Base-by-base conservation (phyloP, 1,140 invertebrate genomes). In the Piezodorus guildinii region DNA sequence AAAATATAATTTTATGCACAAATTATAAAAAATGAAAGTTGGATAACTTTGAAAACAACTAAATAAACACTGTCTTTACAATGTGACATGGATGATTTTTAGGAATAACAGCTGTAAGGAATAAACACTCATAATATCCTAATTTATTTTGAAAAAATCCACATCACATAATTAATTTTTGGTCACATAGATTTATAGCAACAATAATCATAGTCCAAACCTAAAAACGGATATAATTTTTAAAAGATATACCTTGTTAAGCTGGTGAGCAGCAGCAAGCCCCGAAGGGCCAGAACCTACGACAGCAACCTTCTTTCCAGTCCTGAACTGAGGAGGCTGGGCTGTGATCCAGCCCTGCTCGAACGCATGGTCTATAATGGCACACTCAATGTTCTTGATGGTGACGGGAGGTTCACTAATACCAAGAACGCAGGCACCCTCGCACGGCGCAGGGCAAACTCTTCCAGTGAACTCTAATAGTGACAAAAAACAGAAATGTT, bases 371-470 rank as follows among this genome's bases (percentile, higher is more conserved):
- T 99, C 96, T 70, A 99, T 98, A 71, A 99, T 99, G 23, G 94
- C 85, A 75, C 94, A 96, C 78, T 99, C 96, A 69, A 99, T 98
- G 73, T 96, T 96, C 75, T 99, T 99, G 72, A 99, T 99, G 34
- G 96, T 98, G 1, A 99, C 96, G 12, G 96, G 80, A 4, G 94
- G 92, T 70, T 94, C 88, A 52, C 91, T 94, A 71, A 99, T 98
- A 34, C 94, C 95, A 60, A 99, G 74, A 17, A 98, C 95, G 77
- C 96, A 99, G 3, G 96, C 91, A 52, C 93, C 96, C 81, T 99
- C 96, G 78, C 96, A 99, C 4, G 96, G 96, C 16, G 96, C 96
- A 14, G 96, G 96, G 74, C 96, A 99, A 12, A 98, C 95, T 71
- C 96, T 80, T 4, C 96, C 96, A 58, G 96, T 99, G 73, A 99